Evolutionary conservation across 2,888 invertebrate genomes (phyloP).

Genomic region (Fragum whitleyi): DNA sequence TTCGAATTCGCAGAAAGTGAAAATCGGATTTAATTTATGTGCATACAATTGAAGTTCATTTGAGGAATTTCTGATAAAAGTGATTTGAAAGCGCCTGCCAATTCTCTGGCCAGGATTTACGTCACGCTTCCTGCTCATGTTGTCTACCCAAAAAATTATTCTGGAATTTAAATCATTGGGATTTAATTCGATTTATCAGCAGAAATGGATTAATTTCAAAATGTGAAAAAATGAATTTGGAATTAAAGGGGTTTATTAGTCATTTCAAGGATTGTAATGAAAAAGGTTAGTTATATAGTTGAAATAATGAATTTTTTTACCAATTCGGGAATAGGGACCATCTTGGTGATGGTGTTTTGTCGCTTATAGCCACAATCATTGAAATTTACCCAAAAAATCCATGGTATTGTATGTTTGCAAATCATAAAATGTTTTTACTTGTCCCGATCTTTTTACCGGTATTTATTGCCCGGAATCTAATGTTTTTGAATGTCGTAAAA

Average conservation of each 20-base stretch:
- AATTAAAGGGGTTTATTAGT: neutral
- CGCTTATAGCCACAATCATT: no score
- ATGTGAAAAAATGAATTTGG: neutral
- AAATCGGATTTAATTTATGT: constrained; percentile 21
- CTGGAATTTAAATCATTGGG: neutral
- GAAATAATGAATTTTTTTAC: no score
- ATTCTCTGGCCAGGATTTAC: constrained; percentile 21
- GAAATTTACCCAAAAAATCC: no score
- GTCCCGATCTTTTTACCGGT: no score
- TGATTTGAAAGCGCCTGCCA: constrained; percentile 11
- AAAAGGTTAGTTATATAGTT: no score
- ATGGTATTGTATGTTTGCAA: no score
- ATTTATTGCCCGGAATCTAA: no score
- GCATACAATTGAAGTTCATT: constrained; percentile 18
- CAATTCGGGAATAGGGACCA: no score
- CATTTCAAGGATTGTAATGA: no score
- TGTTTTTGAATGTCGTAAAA: no score
- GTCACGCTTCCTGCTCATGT: constrained; percentile 36
- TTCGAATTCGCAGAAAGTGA: neutral
- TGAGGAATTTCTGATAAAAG: constrained; percentile 2
- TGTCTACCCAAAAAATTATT: neutral
- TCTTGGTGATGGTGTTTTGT: no score
- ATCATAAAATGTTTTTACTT: no score
- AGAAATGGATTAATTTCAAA: neutral
- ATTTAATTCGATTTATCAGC: neutral